Conservation (phyloP, 2,888 invertebrate species). For the Nymphalis urticae region DNA sequence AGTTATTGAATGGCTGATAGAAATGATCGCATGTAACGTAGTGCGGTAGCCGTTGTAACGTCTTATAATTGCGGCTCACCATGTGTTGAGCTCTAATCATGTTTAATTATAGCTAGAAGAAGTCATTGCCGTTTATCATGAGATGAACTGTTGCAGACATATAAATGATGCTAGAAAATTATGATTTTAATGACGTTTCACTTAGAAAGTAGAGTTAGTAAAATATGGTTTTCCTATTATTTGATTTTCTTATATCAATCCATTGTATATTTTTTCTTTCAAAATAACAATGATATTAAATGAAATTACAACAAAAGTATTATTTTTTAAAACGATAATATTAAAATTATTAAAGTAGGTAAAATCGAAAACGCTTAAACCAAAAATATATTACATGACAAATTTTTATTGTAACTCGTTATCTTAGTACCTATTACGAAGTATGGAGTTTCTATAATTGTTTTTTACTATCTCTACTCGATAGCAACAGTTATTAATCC, state of each 20-base stretch:
- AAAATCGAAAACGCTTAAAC: background rate
- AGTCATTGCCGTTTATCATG: conserved; percentile 80
- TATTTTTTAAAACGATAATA: too few relatives aligned
- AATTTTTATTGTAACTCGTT: background rate
- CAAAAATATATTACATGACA: background rate
- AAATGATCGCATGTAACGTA: conserved; percentile 62
- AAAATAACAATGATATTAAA: too few relatives aligned
- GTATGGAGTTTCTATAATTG: conserved; percentile 3
- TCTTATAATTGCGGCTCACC: conserved; percentile 75
- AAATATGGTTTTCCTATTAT: conserved; percentile 3
- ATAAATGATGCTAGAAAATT: conserved; percentile 65
- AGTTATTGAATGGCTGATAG: conserved; percentile 68
- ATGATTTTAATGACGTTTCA: conserved; percentile 54
- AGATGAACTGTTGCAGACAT: conserved; percentile 78
- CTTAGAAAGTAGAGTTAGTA: conserved; percentile 42
- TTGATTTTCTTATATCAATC: too few relatives aligned
- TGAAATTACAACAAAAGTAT: too few relatives aligned
- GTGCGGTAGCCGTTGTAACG: conserved; percentile 73
- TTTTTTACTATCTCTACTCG: conserved; percentile 24
- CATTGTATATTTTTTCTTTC: too few relatives aligned
- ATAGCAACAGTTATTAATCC: conserved; percentile 58
- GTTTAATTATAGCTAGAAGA: conserved; percentile 75
- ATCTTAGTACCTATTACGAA: background rate
- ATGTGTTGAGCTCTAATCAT: conserved; percentile 80
- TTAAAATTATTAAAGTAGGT: too few relatives aligned